Evolutionary conservation across 2,113 vertebrate species (phyloP).

Genomic region (Anser brachyrhynchus): DNA sequence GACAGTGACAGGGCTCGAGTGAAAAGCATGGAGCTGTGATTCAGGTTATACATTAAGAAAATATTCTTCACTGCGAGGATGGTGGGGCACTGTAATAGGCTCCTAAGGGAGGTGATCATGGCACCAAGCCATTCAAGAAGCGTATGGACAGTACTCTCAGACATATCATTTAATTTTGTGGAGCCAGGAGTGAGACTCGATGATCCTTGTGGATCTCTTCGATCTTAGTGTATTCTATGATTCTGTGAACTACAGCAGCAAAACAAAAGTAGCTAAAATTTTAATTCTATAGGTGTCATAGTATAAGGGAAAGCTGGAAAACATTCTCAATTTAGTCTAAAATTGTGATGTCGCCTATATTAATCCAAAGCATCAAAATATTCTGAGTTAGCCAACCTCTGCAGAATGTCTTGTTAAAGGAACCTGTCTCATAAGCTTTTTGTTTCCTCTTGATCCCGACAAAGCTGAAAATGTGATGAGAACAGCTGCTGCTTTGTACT

Average conservation of each 20-base stretch:
- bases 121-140: neutral
- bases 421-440: neutral
- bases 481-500: slow-evolving; percentile 17
- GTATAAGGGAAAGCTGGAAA: neutral
- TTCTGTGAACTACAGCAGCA: neutral
- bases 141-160: neutral
- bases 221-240: neutral
- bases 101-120: neutral
- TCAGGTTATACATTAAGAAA: neutral
- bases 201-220: neutral
- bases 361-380: neutral
- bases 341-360: neutral
- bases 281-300: neutral
- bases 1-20: neutral
- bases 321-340: neutral
- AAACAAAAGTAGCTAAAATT: neutral
- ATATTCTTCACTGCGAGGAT: neutral
- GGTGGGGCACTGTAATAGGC: neutral
- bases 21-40: neutral
- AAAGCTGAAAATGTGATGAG: slow-evolving; percentile 8
- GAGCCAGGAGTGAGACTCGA: neutral
- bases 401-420: neutral
- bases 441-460: neutral
- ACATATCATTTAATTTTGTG: neutral
- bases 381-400: neutral